Evolutionary conservation across 2,113 vertebrate genomes (phyloP), one percentile per base, ranked within the genome.

Genomic region (Excalfactoria chinensis): DNA sequence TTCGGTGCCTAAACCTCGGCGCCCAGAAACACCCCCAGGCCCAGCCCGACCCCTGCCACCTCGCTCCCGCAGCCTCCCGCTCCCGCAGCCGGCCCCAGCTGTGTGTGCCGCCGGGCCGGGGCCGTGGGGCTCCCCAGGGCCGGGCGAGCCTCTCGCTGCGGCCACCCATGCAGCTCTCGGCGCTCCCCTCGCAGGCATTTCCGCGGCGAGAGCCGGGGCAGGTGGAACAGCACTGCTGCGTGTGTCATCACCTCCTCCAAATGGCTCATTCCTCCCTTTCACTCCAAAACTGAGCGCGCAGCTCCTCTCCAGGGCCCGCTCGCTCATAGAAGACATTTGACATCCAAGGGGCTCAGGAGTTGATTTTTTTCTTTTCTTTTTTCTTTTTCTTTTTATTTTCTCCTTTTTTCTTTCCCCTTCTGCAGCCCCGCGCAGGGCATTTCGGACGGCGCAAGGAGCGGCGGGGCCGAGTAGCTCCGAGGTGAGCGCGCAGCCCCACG

Each of bases 201-300:
- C 97, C 97, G 96, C 96, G 94, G 93, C 96, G 59, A 93, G 95
- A 96, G 94, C 71, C 85, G 82, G 94, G 80, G 97, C 98, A 99
- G 98, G 98, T 98, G 98, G 97, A 98, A 89, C 98, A 98, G 98
- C 98, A 90, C 96, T 97, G 98, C 97, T 92, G 76, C 95, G 94
- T 98, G 97, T 98, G 98, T 99, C 98, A 98, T 98, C 98, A 97
- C 98, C 98, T 95, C 97, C 86, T 90, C 26, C 94, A 89, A 88
- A 98, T 85, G 96, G 95, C 96, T 90, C 63, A 93, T 95, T 68
- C 85, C 92, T 95, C 89, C 82, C 88, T 91, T 46, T 28, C 86
- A 2, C 91, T 90, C 86, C 63, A 89, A 72, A 96, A 75, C 79
- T n/a, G 13, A 79, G 22, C 26, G 37, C 71, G 21, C 20, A 46